A percentile compares a stretch with the other conserved stretches of the same genome.
Evolutionary conservation across 2,113 vertebrate genomes (phyloP).

Genomic region (cat (Felis catus)): F.catus_Fca126_mat1.0 CM031414.1:67884501-67885000

Average conservation of each 20-base stretch:
- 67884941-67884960: neutral
- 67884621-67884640: neutral
- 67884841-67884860: neutral
- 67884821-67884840: neutral
- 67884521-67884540: no score
- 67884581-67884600: neutral
- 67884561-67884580: neutral
- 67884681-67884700: neutral
- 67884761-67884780: slow-evolving; percentile 24
- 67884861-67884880: neutral
- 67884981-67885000: neutral
- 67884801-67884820: slow-evolving; percentile 19
- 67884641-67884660: slow-evolving; percentile 22
- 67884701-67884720: slow-evolving; percentile 6
- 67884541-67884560: neutral
- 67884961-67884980: slow-evolving; percentile 12
- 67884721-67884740: neutral
- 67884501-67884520: no score
- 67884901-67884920: neutral
- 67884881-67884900: slow-evolving; percentile 20
- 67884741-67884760: slow-evolving; percentile 22
- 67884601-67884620: neutral
- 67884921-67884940: slow-evolving; percentile 9
- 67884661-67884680: slow-evolving; percentile 39
- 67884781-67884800: neutral